These are phyloP conservation scores for Eristalis pertinax DNA, from an alignment of 2,888 invertebrate genomes.

Conservation along the genomic window DNA sequence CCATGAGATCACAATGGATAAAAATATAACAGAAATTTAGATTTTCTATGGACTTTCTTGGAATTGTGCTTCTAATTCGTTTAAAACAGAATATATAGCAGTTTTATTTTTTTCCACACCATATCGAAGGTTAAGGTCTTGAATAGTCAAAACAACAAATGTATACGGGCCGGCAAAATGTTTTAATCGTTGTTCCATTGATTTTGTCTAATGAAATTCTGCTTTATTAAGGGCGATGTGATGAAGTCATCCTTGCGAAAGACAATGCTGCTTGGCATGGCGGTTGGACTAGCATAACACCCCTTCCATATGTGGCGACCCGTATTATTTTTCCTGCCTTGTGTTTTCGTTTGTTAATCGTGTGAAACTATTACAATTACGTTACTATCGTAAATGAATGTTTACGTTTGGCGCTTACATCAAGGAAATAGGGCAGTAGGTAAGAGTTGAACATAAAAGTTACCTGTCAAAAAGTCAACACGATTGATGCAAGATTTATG, in stretches of 20 bases:
- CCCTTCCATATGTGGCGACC: background rate
- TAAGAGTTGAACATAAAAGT: background rate
- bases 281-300: background rate
- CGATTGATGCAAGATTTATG: background rate
- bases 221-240: slow-evolving; percentile 3
- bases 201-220: background rate
- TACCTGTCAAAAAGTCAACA: background rate
- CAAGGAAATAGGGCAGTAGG: slow-evolving; percentile 15
- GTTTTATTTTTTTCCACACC: background rate
- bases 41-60: background rate
- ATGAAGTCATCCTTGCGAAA: slow-evolving; percentile 40
- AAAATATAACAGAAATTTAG: slow-evolving; percentile 33
- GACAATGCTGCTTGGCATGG: background rate
- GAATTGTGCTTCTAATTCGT: background rate
- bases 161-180: background rate
- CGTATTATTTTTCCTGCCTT: background rate
- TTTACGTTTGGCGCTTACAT: background rate
- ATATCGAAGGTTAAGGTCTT: background rate
- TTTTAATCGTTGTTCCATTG: slow-evolving; percentile 22
- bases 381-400: slow-evolving; percentile 45
- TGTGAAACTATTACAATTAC: slow-evolving; percentile 26
- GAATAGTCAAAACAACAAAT: background rate
- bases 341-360: background rate
- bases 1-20: slow-evolving; percentile 25
- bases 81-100: background rate